Evolutionary conservation across 2,888 invertebrate genomes (phyloP).

Genomic region (Mesopsocus fuscifrons): DNA sequence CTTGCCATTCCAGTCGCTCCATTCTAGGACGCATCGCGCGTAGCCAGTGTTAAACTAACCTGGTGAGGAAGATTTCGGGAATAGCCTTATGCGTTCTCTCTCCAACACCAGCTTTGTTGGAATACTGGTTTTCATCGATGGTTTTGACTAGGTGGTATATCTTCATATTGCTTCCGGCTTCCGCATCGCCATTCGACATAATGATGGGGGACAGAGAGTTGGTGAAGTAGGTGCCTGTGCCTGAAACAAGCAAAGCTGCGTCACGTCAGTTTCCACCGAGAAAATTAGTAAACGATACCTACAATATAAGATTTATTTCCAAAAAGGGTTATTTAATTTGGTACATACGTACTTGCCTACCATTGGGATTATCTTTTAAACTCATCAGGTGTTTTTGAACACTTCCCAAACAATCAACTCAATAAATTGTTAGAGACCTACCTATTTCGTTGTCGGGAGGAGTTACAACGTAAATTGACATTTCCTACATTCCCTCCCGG

Average conservation of each 20-base stretch:
- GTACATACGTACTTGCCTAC: too few species aligned
- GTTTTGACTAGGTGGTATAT: constrained; percentile 78
- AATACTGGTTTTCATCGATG: constrained; percentile 65
- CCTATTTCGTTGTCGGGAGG: too few species aligned
- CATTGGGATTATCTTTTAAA: too few species aligned
- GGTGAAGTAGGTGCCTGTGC: constrained; percentile 48
- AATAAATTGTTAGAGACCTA: too few species aligned
- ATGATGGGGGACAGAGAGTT: constrained; percentile 62
- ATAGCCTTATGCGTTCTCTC: constrained; percentile 84
- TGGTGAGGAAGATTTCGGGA: constrained; percentile 86
- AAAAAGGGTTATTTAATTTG: too few species aligned
- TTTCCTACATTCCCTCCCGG: too few species aligned
- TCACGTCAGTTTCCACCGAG: not conserved
- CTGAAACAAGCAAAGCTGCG: constrained; percentile 17
- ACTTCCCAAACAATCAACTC: too few species aligned
- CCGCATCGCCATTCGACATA: constrained; percentile 57
- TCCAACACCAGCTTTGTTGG: constrained; percentile 31
- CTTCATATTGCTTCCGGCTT: constrained; percentile 45
- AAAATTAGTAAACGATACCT: not conserved
- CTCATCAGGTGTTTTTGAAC: too few species aligned
- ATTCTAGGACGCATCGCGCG: too few species aligned
- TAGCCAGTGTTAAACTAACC: too few species aligned
- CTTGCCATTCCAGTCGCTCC: too few species aligned
- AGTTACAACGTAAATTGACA: too few species aligned
- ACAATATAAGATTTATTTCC: constrained; percentile 8